phyloP scores from a whole-genome alignment of 2,113 vertebrate genomes.

The Cheirogaleus medius region DNA sequence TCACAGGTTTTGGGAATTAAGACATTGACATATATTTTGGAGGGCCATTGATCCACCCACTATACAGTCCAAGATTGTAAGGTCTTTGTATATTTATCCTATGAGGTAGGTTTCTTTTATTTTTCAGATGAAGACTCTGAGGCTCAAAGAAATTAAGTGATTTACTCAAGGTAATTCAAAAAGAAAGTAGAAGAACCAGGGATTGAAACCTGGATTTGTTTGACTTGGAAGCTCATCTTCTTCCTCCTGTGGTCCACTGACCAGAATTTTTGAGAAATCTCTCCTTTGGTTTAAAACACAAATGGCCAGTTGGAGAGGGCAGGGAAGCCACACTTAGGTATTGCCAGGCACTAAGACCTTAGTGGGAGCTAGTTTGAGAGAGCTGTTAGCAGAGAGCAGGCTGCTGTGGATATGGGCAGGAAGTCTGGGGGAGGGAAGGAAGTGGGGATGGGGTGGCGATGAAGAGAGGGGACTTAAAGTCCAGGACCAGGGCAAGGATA shows the following conservation, averaged over 20 bases:
- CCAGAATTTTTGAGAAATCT: not conserved
- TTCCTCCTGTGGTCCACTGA: not conserved
- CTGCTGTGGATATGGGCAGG: not conserved
- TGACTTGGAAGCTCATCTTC: not conserved
- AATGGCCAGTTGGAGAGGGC: not conserved
- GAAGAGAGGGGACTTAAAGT: not conserved
- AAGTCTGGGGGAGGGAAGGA: not conserved
- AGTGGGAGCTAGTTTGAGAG: not conserved
- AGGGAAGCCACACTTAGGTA: not conserved
- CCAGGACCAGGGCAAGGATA: not conserved
- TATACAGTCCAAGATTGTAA: not conserved
- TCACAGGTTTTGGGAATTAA: not conserved
- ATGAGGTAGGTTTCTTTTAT: not conserved
- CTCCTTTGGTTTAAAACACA: not conserved
- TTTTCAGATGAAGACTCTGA: not conserved
- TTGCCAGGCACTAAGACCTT: not conserved
- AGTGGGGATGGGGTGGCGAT: not conserved
- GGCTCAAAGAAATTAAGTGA: not conserved
- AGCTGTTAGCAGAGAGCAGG: not conserved
- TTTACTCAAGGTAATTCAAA: not conserved
- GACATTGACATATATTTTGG: not conserved
- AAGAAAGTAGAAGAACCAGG: not conserved
- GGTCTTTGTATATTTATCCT: not conserved
- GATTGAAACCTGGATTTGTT: not conserved
- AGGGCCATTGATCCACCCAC: not conserved